Evolutionary conservation across 2,888 invertebrate genomes (phyloP), one percentile per base, ranked within the genome.

Genomic region (Chloroclysta siterata): DNA sequence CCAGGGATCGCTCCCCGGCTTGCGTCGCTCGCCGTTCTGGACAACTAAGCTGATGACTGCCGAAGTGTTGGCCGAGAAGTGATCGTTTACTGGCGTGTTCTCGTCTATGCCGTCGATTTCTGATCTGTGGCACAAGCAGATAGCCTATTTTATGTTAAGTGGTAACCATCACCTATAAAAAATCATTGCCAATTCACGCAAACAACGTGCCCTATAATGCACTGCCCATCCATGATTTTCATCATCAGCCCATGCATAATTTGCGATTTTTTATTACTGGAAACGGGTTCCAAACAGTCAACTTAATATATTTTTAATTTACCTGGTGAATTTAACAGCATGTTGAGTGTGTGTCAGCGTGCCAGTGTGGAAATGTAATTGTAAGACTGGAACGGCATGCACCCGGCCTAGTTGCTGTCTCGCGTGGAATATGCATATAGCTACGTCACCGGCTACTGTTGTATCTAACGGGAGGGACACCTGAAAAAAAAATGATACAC

Each of bases 281-380:
- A n/a, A n/a, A 22, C 22, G 22, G 22, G n/a, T n/a, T n/a, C n/a
- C 22, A 3, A 22, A 22, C 22, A 22, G 22, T 22, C 22, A 22
- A 3, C 22, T 22, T 22, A 22, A 3, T 22, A 22, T n/a, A 29
- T 29, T 29, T 33, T 33, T 33, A 33, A 33, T 33, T 33, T 51
- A 51, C 51, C 51, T 51, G 33, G 94, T 94, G 76, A 96, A 97
- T 65, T 94, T 95, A 58, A 98, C 87, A n/a, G 94, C 94, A 51
- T 96, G 97, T 76, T 97, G 96, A 6, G 68, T 95, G 72, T 95
- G 94, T 0, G 94, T 92, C 64, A 98, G 94, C 84, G 96, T 98
- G 53, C 98, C 98, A 7, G 98, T 97, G 84, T 99, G 97, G 77
- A 99, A 96, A 88, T 97, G 97, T 47, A 98, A 88, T 75, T 98